A percentile compares a stretch with the other conserved stretches of the same genome.
phyloP scores from a whole-genome alignment of 2,797 vertebrate genomes.

The Apogon hyalosoma region DNA sequence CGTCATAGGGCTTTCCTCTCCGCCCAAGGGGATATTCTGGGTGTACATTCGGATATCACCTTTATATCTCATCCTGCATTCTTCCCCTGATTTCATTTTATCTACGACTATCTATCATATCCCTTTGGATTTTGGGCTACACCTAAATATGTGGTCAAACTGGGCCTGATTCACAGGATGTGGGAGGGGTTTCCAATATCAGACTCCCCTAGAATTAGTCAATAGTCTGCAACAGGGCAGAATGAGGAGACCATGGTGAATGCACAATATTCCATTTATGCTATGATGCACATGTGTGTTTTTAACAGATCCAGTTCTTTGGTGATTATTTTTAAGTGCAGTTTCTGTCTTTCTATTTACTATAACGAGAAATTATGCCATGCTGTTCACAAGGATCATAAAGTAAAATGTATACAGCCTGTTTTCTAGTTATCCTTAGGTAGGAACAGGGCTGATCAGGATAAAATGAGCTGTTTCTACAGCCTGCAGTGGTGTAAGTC shows the following conservation, averaged over 20 bases:
- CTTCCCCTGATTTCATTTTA: not conserved
- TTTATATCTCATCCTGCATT: slow-evolving; percentile 3
- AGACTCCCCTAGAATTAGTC: slow-evolving; percentile 42
- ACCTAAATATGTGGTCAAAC: slow-evolving; percentile 17
- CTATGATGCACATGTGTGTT: no score
- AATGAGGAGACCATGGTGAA: slow-evolving; percentile 9
- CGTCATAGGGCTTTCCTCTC: slow-evolving; percentile 14
- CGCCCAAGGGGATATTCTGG: not conserved
- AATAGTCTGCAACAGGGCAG: slow-evolving; percentile 29
- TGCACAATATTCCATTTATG: no score
- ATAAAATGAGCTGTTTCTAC: no score
- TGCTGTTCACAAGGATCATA: no score
- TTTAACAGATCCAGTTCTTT: no score
- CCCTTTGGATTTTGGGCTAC: not conserved
- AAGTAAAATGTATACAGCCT: slow-evolving; percentile 4
- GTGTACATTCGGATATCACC: not conserved
- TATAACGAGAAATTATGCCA: no score
- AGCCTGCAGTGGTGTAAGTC: not conserved
- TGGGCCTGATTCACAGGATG: slow-evolving; percentile 48
- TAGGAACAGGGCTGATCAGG: no score
- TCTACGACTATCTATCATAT: not conserved
- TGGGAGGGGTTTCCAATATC: slow-evolving; percentile 64
- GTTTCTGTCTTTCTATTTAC: no score
- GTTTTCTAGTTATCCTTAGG: no score
- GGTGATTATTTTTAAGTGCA: no score